Evolutionary conservation across 2,888 invertebrate genomes (phyloP), one percentile per base, ranked within the genome.

Genomic region (Drosophila antonietae): DNA sequence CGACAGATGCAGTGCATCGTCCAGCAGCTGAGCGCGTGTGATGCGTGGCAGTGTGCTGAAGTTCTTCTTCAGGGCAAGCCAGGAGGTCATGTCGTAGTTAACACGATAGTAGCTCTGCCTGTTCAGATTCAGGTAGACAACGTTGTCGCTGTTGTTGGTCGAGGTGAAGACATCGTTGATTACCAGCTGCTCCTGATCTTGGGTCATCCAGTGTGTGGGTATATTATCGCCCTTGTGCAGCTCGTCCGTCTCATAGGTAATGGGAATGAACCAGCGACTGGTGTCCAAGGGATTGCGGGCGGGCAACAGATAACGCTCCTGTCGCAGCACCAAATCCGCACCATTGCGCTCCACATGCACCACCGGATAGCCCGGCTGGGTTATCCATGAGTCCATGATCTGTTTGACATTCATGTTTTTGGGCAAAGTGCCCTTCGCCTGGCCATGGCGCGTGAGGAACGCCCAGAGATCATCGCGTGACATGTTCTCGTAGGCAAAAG

Each of bases 381-480:
- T 90, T 1, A 95, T 95, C 96, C 96, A 96, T 0, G 95, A 94
- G 80, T 95, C 94, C 96, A 96, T 96, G 12, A 96, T 94, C 58
- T 93, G 91, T 80, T 94, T 94, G 44, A 95, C 93, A 7, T 93
- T 93, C 66, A 94, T 82, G 33, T 93, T 90, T 14, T 84, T 72
- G 6, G 93, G 91, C 55, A 94, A 77, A 0, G 92, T 92, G 12
- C 90, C 89, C 57, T 91, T 91, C 7, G 89, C 85, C 58, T 93
- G 93, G 0, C 93, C 95, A 81, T 94, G 94, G 64, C 94, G 93
- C 0, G 95, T 95, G 77, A 96, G 93, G 15, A 94, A 93, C 15
- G 93, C 91, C 95, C 96, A 96, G n/a, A 97, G 92, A 88, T 96
- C 95, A 76, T 93, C 84, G 33, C 92, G 95, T 73, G 95, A 94